Conservation (phyloP, 2,888 invertebrate genomes). For the Ophonus ardosiacus region DNA sequence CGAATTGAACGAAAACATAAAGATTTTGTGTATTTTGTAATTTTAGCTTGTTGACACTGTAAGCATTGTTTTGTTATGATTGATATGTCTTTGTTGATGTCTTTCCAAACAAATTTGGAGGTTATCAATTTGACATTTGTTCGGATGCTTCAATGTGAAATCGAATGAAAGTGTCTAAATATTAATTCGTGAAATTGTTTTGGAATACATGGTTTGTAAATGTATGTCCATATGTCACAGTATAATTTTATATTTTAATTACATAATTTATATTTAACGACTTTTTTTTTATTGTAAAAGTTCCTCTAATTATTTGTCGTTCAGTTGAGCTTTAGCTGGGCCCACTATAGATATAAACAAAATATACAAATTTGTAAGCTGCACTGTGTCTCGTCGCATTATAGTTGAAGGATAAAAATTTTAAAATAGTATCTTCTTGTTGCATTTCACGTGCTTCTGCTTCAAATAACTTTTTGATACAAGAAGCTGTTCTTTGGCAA, state of each 20-base stretch:
- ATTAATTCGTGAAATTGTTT: not conserved
- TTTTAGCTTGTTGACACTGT: not conserved
- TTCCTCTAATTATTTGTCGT: too few relatives aligned
- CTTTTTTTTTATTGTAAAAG: too few relatives aligned
- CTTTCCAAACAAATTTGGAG: not conserved
- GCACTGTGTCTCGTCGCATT: too few relatives aligned
- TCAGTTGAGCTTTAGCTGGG: too few relatives aligned
- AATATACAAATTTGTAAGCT: too few relatives aligned
- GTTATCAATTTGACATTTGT: not conserved
- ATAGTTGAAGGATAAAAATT: too few relatives aligned
- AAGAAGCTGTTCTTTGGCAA: too few relatives aligned
- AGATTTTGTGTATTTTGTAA: not conserved
- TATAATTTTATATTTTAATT: not conserved
- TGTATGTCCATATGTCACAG: conserved; percentile 1
- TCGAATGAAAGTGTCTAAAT: not conserved
- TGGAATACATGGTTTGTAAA: conserved; percentile 14
- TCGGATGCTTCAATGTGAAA: not conserved
- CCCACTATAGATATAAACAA: too few relatives aligned
- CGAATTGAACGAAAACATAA: not conserved
- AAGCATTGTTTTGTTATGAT: not conserved
- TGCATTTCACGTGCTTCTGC: too few relatives aligned
- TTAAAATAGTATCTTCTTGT: too few relatives aligned
- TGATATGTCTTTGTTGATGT: not conserved
- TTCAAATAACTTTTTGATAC: too few relatives aligned
- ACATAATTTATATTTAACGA: not conserved